These are phyloP conservation scores for Onchidella celtica DNA, from an alignment of 2,888 invertebrate genomes.

Conservation along the genomic window DNA sequence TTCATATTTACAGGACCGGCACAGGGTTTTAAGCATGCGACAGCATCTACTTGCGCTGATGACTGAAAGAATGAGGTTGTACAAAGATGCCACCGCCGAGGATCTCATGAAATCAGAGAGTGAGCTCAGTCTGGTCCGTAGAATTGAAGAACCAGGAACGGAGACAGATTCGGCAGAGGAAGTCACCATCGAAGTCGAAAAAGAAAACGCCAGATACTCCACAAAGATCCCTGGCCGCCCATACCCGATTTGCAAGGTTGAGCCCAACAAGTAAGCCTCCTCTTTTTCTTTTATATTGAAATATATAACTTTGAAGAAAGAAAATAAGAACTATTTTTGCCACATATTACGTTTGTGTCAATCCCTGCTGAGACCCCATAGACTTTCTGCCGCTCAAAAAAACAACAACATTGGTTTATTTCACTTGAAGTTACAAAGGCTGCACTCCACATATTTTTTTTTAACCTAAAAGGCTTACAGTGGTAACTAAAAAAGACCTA, in stretches of 20 bases:
- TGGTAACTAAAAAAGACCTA: too few species aligned
- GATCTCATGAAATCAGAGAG: background rate
- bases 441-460: too few species aligned
- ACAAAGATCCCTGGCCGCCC: background rate
- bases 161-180: background rate
- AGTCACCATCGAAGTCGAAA: background rate
- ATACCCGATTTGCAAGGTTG: background rate
- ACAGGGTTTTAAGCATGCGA: conserved; percentile 18
- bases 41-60: conserved; percentile 17
- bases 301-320: too few species aligned
- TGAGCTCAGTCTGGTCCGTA: too few species aligned
- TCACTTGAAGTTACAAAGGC: too few species aligned
- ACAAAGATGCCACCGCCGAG: background rate
- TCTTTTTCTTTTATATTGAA: background rate
- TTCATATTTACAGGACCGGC: background rate
- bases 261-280: background rate
- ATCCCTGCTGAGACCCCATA: too few species aligned
- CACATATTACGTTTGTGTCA: too few species aligned
- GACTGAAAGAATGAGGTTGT: conserved; percentile 5
- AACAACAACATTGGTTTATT: too few species aligned
- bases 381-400: background rate
- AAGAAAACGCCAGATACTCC: too few species aligned
- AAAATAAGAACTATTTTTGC: too few species aligned
- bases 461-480: too few species aligned
- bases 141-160: too few species aligned